Evolutionary conservation across 2,113 vertebrate genomes (phyloP).

Genomic region (Aleadryas rufinucha): DNA sequence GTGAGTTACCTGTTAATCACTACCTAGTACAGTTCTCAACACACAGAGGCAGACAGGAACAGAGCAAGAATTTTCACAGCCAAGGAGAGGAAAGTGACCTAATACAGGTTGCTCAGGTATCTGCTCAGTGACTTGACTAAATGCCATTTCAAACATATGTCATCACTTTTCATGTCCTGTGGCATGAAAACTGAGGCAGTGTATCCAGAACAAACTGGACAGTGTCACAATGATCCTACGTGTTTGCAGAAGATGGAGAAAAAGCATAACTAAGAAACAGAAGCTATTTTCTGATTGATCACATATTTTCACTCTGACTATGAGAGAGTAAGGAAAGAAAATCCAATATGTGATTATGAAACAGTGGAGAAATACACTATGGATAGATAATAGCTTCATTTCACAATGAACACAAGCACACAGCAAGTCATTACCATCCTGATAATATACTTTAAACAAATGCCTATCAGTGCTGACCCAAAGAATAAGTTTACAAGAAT

Average conservation of each 20-base stretch:
- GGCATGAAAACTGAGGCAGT: neutral
- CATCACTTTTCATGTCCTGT: neutral
- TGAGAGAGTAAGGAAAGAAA: neutral
- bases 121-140: neutral
- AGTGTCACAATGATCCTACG: neutral
- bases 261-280: neutral
- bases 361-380: neutral
- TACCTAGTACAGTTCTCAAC: neutral
- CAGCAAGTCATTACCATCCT: neutral
- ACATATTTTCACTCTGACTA: neutral
- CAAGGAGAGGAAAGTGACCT: neutral
- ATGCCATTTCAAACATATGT: conserved; percentile 6
- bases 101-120: neutral
- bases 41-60: neutral
- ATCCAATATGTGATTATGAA: neutral
- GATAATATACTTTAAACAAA: neutral
- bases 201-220: neutral
- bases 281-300: neutral
- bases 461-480: neutral
- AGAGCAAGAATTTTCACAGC: neutral
- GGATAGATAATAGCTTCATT: neutral
- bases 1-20: neutral
- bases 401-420: neutral
- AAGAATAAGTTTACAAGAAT: neutral
- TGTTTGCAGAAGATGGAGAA: neutral